These are phyloP conservation scores for Patiria pectinifera DNA, from an alignment of 53 echinoderm and acorn worm genomes.

Conservation along the genomic window DNA sequence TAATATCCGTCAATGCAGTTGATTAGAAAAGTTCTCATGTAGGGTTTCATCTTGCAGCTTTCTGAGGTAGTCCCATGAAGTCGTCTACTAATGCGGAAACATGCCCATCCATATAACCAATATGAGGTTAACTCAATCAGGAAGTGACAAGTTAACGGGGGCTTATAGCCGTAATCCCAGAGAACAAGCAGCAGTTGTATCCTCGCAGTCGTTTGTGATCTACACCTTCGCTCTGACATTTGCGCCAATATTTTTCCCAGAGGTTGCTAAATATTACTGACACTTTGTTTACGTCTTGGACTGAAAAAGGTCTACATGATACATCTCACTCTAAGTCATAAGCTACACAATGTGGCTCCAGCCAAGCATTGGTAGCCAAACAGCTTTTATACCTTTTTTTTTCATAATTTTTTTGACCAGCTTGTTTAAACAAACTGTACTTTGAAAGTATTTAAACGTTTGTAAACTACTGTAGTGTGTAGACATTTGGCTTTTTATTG, in stretches of 20 bases:
- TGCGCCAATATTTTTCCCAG: background rate
- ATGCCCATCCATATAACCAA: background rate
- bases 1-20: background rate
- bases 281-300: background rate
- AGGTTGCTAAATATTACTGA: background rate
- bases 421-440: no score
- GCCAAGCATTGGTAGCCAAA: no score
- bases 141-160: background rate
- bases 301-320: background rate
- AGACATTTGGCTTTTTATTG: no score
- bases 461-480: no score
- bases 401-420: no score
- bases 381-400: no score
- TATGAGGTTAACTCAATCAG: slow-evolving; percentile 49
- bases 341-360: background rate
- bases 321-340: background rate
- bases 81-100: background rate
- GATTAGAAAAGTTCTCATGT: background rate
- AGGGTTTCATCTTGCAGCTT: background rate
- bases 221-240: background rate
- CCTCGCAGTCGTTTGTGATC: no score
- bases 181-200: background rate
- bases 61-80: slow-evolving; percentile 9
- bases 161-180: slow-evolving; percentile 30
- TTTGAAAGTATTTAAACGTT: no score